These are phyloP conservation scores for Mythimna impura DNA, from an alignment of 2,888 invertebrate genomes.

Conservation along the genomic window DNA sequence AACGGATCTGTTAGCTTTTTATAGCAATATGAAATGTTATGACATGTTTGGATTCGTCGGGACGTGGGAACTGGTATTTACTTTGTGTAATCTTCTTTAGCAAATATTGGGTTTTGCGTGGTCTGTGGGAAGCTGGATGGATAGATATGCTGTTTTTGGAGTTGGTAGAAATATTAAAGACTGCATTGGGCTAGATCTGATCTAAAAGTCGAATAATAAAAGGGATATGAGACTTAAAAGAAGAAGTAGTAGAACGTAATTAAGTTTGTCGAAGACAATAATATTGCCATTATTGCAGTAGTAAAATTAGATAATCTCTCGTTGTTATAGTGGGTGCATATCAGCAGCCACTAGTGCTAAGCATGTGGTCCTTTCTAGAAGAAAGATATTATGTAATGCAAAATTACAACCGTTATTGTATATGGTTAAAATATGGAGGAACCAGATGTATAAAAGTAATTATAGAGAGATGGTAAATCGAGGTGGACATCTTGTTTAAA, in stretches of 20 bases:
- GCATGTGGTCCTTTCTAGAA: too few species aligned
- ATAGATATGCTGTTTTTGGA: not conserved
- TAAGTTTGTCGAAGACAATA: not conserved
- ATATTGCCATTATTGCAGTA: not conserved
- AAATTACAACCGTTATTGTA: not conserved
- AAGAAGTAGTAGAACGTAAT: not conserved
- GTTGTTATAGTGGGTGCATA: too few species aligned
- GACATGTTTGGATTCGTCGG: slow-evolving; percentile 73
- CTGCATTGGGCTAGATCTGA: not conserved
- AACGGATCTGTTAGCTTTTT: slow-evolving; percentile 74
- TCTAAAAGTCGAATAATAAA: too few species aligned
- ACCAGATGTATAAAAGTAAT: not conserved
- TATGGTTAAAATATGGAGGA: not conserved
- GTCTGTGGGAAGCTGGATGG: slow-evolving; percentile 39
- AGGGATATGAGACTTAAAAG: too few species aligned
- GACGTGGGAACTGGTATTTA: slow-evolving; percentile 74
- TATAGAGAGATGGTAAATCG: too few species aligned
- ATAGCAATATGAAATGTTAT: slow-evolving; percentile 78
- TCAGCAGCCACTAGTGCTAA: too few species aligned
- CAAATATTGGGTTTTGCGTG: slow-evolving; percentile 49
- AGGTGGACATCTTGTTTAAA: too few species aligned
- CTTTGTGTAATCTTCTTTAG: slow-evolving; percentile 49
- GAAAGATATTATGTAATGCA: too few species aligned
- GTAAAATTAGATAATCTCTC: not conserved
- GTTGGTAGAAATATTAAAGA: not conserved